Evolutionary conservation across 2,113 vertebrate genomes (phyloP).

Genomic region (Eretmochelys imbricata): DNA sequence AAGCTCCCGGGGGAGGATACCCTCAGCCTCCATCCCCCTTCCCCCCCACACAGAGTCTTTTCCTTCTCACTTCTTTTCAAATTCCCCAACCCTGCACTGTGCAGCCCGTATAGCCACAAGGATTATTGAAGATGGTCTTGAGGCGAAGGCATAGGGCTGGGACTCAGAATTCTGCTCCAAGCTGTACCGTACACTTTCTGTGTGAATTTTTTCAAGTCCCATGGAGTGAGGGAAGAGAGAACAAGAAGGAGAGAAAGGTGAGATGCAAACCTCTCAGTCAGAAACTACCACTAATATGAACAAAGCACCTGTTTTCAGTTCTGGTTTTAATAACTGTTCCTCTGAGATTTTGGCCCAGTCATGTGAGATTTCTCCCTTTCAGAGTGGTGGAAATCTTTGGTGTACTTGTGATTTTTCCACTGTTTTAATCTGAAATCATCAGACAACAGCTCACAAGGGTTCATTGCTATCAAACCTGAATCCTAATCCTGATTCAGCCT

Average conservation of each 20-base stretch:
- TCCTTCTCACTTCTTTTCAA: background rate
- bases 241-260: background rate
- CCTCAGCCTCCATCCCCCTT: background rate
- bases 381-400: background rate
- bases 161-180: background rate
- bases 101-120: background rate
- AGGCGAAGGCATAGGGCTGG: background rate
- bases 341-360: background rate
- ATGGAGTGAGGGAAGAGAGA: background rate
- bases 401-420: background rate
- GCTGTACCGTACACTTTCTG: accelerated
- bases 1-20: background rate
- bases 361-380: background rate
- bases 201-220: background rate
- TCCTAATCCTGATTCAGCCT: background rate
- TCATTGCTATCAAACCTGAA: background rate
- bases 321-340: background rate
- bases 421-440: background rate
- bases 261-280: background rate
- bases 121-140: background rate
- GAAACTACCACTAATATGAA: background rate
- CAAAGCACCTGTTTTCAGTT: background rate
- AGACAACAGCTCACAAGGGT: background rate
- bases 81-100: background rate
- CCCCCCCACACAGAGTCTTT: background rate